Base-by-base conservation (phyloP, 2,888 invertebrate species). In the Palloptera scutellata region DNA sequence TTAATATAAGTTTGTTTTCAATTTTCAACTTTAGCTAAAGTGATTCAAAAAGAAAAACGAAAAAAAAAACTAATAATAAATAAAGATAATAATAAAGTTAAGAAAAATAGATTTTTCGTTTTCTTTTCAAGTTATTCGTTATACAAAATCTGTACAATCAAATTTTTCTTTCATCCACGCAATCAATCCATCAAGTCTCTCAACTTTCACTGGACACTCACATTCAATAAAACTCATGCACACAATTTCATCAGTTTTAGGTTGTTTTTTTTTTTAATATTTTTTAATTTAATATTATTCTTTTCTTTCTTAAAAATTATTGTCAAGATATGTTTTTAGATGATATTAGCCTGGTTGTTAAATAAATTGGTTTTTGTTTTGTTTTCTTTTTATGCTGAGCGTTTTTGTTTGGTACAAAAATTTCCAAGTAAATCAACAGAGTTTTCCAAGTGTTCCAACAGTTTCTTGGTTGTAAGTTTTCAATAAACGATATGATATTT, bases 321-420 rank as follows among this genome's bases (percentile, higher is more conserved):
- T 76, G 77, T 81, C 79, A 79, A 84, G 85, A 85, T 85, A 85
- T 85, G 85, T 85, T 81, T 84, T 81, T 81, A 81, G 79, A 81
- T 83, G 85, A 84, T 85, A 84, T 84, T 80, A 81, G 83, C 84
- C 84, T 84, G 84, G 84, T 83, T 83, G 78, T 76, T 72, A 73
- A 59, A 70, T 66, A 65, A 64, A 67, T 70, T 66, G 41, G 66
- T 68, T 57, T 63, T 69, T 66, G 57, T 65, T 65, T 60, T 69
- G n/a, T 61, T 64, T 19, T 52, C 57, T 66, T 61, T 66, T 19
- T 57, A 61, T 66, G n/a, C 1, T 43, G 51, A 60, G 53, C 53
- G 57, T 55, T 57, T 68, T 40, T 15, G 3, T 68, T 40, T 15
- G 3, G 40, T 15, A 1, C 51, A 58, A 62, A 61, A 43, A 10